Base-by-base conservation (phyloP, 2,797 vertebrate species). In the Holocentrus rufus region DNA sequence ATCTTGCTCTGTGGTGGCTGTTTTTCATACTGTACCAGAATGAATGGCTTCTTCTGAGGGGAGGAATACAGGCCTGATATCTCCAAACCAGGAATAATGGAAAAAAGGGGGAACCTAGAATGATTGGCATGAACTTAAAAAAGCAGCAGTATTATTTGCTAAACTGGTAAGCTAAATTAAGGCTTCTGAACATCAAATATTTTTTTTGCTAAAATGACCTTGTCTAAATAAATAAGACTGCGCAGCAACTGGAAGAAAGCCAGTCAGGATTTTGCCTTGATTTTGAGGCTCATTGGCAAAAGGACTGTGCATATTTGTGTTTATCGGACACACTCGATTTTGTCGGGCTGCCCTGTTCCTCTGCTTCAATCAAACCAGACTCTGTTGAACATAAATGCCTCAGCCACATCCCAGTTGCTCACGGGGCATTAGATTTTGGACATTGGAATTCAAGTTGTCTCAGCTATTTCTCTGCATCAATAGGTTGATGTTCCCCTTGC, bases 381-480 rank as follows among this genome's bases (percentile, higher is more conserved):
- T 6, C 7, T 13, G 55, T 52, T 36, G 34, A 60, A 63, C 44
- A 39, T 50, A 72, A 72, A 66, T 22, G 65, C 58, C 61, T 68
- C 18, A 4, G 27, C 59, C 61, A 47, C 60, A 58, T 46, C 42
- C 20, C 39, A 30, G 49, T 9, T 59, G 57, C 72, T 76, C 55
- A 1, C 52, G 44, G 47, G 57, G 31, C 46, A 46, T 64, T 57
- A n/a, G 30, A 69, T 63, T 71, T 61, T 70, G 64, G 74, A 76
- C 72, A 69, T 36, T 77, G 56, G 54, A 50, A 81, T 79, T 84
- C 58, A 61, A 54, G 68, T 77, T 59, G 74, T 59, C 65, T 74
- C 70, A 46, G 65, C 69, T 75, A 47, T 78, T 75, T 76, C 70
- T 69, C 18, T 54, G 72, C 64, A 74, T 75, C 70, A 72, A 14